phyloP scores from a whole-genome alignment of 2,113 vertebrate genomes.

The Ammospiza caudacuta region DNA sequence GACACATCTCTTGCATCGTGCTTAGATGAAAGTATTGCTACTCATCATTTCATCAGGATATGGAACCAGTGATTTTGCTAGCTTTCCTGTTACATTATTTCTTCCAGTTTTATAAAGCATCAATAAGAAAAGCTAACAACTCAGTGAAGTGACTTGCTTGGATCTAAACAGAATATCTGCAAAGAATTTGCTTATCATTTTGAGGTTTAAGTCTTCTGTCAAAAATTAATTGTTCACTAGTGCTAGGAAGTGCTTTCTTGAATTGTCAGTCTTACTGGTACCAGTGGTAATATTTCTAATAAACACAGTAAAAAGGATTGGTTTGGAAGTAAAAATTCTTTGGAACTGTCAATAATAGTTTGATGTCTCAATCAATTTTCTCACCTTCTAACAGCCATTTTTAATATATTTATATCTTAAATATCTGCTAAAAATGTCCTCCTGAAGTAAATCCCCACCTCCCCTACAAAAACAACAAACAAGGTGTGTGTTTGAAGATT shows the following conservation, averaged over 20 bases:
- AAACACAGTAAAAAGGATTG: background rate
- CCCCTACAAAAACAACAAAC: too few species aligned
- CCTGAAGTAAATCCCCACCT: too few species aligned
- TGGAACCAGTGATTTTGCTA: background rate
- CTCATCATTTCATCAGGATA: background rate
- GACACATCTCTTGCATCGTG: background rate
- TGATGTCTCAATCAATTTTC: background rate
- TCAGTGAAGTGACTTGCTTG: background rate
- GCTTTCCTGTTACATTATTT: background rate
- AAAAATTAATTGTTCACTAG: background rate
- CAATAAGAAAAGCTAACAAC: background rate
- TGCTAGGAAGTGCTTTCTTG: background rate
- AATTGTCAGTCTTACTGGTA: background rate
- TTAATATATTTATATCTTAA: background rate
- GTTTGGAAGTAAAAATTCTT: background rate
- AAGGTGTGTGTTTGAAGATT: too few species aligned
- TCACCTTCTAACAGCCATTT: background rate
- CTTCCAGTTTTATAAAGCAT: background rate
- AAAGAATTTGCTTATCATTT: background rate
- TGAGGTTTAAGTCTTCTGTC: background rate
- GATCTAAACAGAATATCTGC: background rate
- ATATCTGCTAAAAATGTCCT: too few species aligned
- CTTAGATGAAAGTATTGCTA: background rate
- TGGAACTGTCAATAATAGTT: background rate
- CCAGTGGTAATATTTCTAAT: background rate